phyloP scores from a whole-genome alignment of 2,888 invertebrate species.

The Netelia melanura region DNA sequence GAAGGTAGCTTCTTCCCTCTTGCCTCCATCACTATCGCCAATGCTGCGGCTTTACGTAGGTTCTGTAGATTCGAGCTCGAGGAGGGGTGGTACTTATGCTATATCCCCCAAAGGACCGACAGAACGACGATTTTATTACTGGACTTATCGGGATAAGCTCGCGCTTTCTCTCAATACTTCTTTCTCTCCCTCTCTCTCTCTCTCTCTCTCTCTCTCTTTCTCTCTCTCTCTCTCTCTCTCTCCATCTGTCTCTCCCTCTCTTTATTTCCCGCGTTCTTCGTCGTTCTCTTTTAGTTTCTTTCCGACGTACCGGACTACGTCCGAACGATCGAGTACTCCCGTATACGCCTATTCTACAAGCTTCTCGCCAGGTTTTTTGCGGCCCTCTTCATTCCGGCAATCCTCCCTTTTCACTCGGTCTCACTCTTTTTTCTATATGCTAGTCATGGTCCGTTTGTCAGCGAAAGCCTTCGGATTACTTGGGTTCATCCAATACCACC shows the following conservation, averaged over 20 bases:
- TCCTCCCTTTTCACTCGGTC: conserved; percentile 22
- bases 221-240: conserved; percentile 57
- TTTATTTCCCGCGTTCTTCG: conserved; percentile 31
- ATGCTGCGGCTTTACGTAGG: conserved; percentile 48
- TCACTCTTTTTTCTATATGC: conserved; percentile 18
- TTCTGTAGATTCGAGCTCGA: conserved; percentile 34
- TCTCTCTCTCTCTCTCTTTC: conserved; percentile 10
- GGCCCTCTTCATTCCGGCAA: conserved; percentile 11
- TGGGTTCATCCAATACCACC: conserved; percentile 40
- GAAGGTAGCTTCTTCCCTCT: conserved; percentile 11
- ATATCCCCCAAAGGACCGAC: conserved; percentile 58
- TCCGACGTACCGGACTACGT: conserved; percentile 27
- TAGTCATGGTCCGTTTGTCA: conserved; percentile 19
- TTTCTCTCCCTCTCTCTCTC: conserved; percentile 60
- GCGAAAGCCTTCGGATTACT: conserved; percentile 48
- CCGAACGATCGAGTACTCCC: conserved; percentile 34
- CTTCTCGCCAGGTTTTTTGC: conserved; percentile 34
- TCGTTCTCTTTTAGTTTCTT: conserved; percentile 31
- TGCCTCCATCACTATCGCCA: conserved; percentile 27
- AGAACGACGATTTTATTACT: conserved; percentile 66
- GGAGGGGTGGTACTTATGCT: conserved; percentile 57
- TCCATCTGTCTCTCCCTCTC: conserved; percentile 14
- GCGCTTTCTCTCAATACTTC: conserved; percentile 64
- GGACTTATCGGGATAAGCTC: conserved; percentile 67
- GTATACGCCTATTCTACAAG: conserved; percentile 40